Evolutionary conservation across 2,888 invertebrate genomes (phyloP).

Genomic region (Tiphia femorata): DNA sequence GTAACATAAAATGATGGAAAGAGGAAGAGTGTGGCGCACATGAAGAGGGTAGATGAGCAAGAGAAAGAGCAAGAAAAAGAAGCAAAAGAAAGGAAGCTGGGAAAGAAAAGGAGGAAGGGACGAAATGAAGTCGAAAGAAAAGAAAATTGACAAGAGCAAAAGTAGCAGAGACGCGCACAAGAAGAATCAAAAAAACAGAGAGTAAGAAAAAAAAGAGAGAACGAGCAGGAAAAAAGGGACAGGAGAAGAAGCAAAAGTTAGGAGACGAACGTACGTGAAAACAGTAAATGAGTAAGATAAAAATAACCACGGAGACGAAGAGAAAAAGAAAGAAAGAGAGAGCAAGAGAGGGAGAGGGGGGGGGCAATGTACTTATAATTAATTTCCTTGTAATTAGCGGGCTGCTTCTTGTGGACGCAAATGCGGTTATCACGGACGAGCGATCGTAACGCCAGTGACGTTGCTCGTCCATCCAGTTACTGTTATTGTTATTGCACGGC

Average conservation of each 20-base stretch:
- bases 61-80: slow-evolving; percentile 1
- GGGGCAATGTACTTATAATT: slow-evolving; percentile 53
- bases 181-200: slow-evolving; percentile 37
- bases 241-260: not conserved
- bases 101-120: slow-evolving; percentile 33
- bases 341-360: slow-evolving; percentile 8
- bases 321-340: not conserved
- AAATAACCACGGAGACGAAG: too few relatives aligned
- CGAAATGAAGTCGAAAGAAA: slow-evolving; percentile 56
- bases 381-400: slow-evolving; percentile 62
- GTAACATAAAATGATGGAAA: slow-evolving; percentile 3
- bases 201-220: slow-evolving; percentile 7
- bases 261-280: too few relatives aligned
- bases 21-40: not conserved
- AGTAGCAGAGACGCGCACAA: slow-evolving; percentile 37
- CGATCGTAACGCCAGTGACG: slow-evolving; percentile 50
- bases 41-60: too few relatives aligned
- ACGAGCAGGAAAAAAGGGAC: not conserved
- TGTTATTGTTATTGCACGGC: slow-evolving; percentile 19
- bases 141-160: too few relatives aligned
- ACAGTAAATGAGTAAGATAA: not conserved
- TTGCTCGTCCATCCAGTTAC: slow-evolving; percentile 11
- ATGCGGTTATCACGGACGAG: slow-evolving; percentile 51
- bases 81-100: slow-evolving; percentile 41
- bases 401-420: slow-evolving; percentile 17